Percentiles rank a stretch among this genome's conserved stretches.
Evolutionary conservation across 2,113 vertebrate species (phyloP).

Genomic region (Girardinichthys multiradiatus): DNA sequence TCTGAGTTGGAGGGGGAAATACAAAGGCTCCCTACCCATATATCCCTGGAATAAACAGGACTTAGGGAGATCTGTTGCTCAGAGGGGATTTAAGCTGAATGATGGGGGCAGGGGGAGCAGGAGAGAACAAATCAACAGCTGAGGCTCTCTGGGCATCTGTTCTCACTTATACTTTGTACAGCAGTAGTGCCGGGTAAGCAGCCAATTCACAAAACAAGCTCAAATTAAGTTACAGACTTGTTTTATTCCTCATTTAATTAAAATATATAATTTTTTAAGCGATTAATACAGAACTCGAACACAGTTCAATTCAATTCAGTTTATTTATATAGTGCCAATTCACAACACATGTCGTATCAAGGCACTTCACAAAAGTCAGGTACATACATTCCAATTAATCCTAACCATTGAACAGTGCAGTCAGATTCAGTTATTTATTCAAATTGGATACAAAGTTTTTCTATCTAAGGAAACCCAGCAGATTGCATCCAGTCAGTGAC

Average conservation of each 20-base stretch:
- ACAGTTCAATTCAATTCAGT: too few species aligned
- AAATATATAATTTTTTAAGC: neutral
- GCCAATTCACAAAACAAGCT: constrained; percentile 31
- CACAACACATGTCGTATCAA: too few species aligned
- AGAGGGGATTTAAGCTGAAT: constrained; percentile 63
- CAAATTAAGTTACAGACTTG: neutral
- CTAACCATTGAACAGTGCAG: too few species aligned
- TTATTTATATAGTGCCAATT: too few species aligned
- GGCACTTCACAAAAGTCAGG: too few species aligned
- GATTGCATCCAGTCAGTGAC: too few species aligned
- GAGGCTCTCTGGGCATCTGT: constrained; percentile 64
- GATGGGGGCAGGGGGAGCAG: constrained; percentile 36
- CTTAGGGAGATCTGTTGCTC: constrained; percentile 64
- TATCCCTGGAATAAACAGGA: constrained; percentile 62
- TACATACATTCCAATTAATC: too few species aligned
- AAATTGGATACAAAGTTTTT: too few species aligned
- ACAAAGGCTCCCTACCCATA: neutral
- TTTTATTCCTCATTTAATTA: neutral
- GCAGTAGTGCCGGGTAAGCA: constrained; percentile 26
- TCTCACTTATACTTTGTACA: constrained; percentile 50
- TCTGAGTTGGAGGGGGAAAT: neutral
- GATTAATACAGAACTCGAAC: neutral
- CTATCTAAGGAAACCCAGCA: too few species aligned
- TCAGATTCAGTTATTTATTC: too few species aligned
- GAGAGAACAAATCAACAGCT: constrained; percentile 65